Evolutionary conservation across 1,140 invertebrate genomes (phyloP).

Genomic region (Drosophila nasuta): DNA sequence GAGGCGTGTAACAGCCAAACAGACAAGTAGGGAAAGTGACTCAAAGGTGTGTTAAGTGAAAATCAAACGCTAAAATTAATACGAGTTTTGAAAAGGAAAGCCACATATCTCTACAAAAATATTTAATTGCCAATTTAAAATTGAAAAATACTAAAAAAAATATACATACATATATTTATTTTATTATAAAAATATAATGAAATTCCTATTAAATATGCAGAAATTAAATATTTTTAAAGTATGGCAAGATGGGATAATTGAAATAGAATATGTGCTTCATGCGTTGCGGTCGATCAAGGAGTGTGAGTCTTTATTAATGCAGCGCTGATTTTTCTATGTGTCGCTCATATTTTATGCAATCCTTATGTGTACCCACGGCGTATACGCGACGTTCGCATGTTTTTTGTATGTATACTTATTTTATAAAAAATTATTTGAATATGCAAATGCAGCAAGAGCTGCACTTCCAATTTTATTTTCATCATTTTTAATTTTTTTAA

Average conservation of each 20-base stretch:
- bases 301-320: conserved; percentile 50
- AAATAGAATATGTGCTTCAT: conserved; percentile 38
- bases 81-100: conserved; percentile 6
- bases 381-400: conserved; percentile 24
- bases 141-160: conserved; percentile 7
- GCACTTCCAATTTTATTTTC: conserved; percentile 44
- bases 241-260: conserved; percentile 30
- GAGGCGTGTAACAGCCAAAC: conserved; percentile 25
- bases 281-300: background rate
- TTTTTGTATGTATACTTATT: conserved; percentile 45
- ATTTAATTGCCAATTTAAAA: conserved; percentile 27
- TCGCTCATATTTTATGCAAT: conserved; percentile 42
- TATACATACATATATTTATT: conserved; percentile 8
- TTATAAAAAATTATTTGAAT: conserved; percentile 77
- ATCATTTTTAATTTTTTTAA: conserved; percentile 40
- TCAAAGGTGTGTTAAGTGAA: conserved; percentile 35
- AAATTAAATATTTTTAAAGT: conserved; percentile 21
- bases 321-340: conserved; percentile 57
- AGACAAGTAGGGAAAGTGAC: conserved; percentile 29
- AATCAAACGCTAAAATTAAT: conserved; percentile 31
- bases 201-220: conserved; percentile 33
- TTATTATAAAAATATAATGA: conserved; percentile 33
- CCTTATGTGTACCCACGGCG: conserved; percentile 33
- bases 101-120: conserved; percentile 12
- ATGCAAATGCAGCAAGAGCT: conserved; percentile 64